Percentiles rank a stretch among this genome's conserved stretches.
These are phyloP conservation scores for Apomyelois bistriatella DNA, from an alignment of 2,888 invertebrate genomes.

Conservation along the genomic window DNA sequence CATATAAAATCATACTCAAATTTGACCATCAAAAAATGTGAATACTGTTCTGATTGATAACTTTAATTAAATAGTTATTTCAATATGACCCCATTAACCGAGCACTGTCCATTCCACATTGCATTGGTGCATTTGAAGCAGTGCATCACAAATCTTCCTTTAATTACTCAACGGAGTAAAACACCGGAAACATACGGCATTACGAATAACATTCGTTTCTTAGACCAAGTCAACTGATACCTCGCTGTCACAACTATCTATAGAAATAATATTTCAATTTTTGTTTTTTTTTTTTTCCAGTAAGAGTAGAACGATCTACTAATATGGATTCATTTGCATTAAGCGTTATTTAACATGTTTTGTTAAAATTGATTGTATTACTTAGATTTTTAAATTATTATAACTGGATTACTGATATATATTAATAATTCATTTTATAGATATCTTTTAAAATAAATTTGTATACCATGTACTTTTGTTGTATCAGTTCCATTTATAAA, in stretches of 20 bases:
- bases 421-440: too few relatives aligned
- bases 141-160: slow-evolving; percentile 31
- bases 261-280: not conserved
- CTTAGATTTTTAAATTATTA: too few relatives aligned
- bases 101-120: slow-evolving; percentile 11
- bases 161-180: slow-evolving; percentile 35
- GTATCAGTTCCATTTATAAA: slow-evolving; percentile 9
- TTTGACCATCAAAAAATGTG: not conserved
- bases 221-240: slow-evolving; percentile 63
- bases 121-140: slow-evolving; percentile 12
- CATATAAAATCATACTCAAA: not conserved
- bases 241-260: slow-evolving; percentile 21
- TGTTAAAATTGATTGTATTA: too few relatives aligned
- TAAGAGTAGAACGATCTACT: too few relatives aligned
- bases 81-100: slow-evolving; percentile 7
- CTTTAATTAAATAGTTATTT: slow-evolving; percentile 6
- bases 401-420: too few relatives aligned
- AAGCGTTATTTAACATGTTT: too few relatives aligned
- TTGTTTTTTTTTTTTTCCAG: too few relatives aligned
- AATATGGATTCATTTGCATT: too few relatives aligned
- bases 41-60: not conserved
- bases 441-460: too few relatives aligned
- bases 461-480: too few relatives aligned
- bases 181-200: slow-evolving; percentile 59
- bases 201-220: slow-evolving; percentile 70